Conservation (phyloP, 1,140 invertebrate species). For the Tachypleus tridentatus region DNA sequence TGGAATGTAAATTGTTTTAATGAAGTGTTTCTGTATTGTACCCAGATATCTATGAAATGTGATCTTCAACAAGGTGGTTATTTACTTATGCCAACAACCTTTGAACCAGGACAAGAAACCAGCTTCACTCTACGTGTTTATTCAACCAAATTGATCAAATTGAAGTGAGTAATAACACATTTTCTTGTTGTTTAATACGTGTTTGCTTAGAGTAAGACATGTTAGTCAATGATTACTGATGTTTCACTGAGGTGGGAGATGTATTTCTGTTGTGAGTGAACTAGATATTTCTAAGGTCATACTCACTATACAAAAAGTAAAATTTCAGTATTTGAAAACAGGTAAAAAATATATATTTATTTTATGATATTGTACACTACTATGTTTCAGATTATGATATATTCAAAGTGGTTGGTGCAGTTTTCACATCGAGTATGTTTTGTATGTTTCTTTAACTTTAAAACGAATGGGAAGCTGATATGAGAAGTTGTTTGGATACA, state of each 20-base stretch:
- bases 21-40: neutral
- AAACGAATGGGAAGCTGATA: too few relatives aligned
- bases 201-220: too few relatives aligned
- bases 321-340: neutral
- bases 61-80: slow-evolving; percentile 70
- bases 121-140: slow-evolving; percentile 70
- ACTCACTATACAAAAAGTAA: neutral
- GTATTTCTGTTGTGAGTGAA: neutral
- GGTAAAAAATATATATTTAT: neutral
- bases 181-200: slow-evolving; percentile 4
- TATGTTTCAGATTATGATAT: too few relatives aligned
- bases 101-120: slow-evolving; percentile 79
- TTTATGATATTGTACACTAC: too few relatives aligned
- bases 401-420: too few relatives aligned
- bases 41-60: slow-evolving; percentile 41
- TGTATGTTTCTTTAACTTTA: too few relatives aligned
- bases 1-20: too few relatives aligned
- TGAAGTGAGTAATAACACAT: slow-evolving; percentile 44
- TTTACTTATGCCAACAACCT: slow-evolving; percentile 77
- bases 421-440: too few relatives aligned
- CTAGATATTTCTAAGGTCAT: too few relatives aligned
- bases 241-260: neutral
- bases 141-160: slow-evolving; percentile 64
- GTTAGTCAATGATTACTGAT: too few relatives aligned
- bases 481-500: too few relatives aligned